phyloP scores from a whole-genome alignment of 2,113 vertebrate species.

The Apeltes quadracus region DNA sequence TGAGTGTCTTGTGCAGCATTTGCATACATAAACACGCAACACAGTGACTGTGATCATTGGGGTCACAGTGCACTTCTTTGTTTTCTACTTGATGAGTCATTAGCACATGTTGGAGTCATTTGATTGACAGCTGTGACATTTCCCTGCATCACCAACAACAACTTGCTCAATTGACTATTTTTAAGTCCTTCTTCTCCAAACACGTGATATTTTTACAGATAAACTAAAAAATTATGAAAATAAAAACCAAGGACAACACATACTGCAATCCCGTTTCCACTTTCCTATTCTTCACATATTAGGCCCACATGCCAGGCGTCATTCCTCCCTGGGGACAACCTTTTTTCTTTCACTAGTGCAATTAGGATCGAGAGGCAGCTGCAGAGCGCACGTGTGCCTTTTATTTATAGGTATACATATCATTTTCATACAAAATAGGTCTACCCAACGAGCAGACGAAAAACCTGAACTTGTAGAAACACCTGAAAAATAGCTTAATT shows the following conservation, averaged over 20 bases:
- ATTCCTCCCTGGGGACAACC: not conserved
- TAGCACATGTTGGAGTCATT: not conserved
- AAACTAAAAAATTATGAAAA: too few relatives aligned
- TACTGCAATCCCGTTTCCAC: not conserved
- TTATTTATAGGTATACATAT: not conserved
- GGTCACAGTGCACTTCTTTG: not conserved
- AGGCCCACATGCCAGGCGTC: not conserved
- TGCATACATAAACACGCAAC: not conserved
- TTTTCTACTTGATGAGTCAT: not conserved
- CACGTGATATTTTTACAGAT: too few relatives aligned
- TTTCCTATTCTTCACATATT: not conserved
- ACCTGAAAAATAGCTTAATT: not conserved
- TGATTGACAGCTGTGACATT: not conserved
- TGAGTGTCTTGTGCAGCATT: not conserved
- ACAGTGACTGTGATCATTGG: not conserved
- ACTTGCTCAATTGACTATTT: too few relatives aligned
- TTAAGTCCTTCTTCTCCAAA: too few relatives aligned
- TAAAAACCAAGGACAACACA: too few relatives aligned
- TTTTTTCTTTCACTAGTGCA: not conserved
- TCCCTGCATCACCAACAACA: slow-evolving; percentile 1
- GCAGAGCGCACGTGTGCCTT: not conserved
- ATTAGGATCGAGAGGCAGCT: not conserved
- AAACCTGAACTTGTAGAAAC: not conserved
- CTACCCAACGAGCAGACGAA: not conserved
- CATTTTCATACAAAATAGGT: not conserved